Evolutionary conservation across 2,797 vertebrate genomes (phyloP), one percentile per base, ranked within the genome.

Genomic region (Coendou prehensilis): DNA sequence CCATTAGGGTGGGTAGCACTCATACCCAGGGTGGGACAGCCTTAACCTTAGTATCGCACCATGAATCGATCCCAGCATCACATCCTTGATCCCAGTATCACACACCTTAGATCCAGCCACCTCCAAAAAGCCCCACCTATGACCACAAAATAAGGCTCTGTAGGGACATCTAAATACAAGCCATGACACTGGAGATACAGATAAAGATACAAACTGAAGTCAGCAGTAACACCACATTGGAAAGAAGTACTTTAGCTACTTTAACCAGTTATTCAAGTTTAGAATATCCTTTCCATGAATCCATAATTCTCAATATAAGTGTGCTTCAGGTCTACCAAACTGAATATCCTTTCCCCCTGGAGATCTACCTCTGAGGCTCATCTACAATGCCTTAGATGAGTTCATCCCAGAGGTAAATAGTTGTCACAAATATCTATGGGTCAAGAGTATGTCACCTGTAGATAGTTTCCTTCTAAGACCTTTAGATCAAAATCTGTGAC

Each of bases 251-350:
- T 79, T 94, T 75, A 57, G 23, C 85, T 52, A 54, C 3, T 56
- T 90, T 80, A n/a, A 80, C 10, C 45, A 67, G 33, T 89, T 87
- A 45, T 95, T 89, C 33, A 61, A 61, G 17, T 75, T 57, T 52
- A 71, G 5, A 82, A 4, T 8, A 22, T 87, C 26, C 9, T 37
- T 89, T 64, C 17, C 73, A 28, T 26, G 37, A 37, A 76, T 56
- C 7, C 14, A 45, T 18, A 78, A 61, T 86, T 90, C 47, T 50
- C 26, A 47, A 45, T 33, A 33, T 80, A 56, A 88, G 57, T 63
- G 11, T 78, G 28, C 14, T 89, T 45, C 0, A 63, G 30, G 26
- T 59, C 17, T 84, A 87, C 69, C 9, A 54, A 52, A 59, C 13
- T 73, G 30, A 23, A 64, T 61, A n/a, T 33, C 17, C 28, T 30